Evolutionary conservation across 2,888 invertebrate genomes (phyloP).

Genomic region (Oscheius sp.): DNA sequence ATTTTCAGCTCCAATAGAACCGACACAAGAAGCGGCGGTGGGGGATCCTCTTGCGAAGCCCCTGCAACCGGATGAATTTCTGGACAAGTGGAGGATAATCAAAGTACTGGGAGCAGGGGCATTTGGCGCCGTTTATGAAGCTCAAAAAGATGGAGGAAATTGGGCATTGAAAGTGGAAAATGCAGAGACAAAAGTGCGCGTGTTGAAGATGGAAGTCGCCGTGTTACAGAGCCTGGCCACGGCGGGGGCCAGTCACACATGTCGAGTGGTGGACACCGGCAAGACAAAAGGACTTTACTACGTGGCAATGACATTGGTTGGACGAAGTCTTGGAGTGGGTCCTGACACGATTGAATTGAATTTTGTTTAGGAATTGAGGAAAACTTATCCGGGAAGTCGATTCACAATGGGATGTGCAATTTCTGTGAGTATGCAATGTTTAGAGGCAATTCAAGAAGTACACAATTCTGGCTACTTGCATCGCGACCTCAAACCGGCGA

Average conservation of each 20-base stretch:
- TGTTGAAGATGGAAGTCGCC: constrained; percentile 31
- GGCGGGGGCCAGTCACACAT: constrained; percentile 41
- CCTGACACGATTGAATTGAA: too few relatives aligned
- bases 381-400: neutral
- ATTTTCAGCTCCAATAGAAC: too few relatives aligned
- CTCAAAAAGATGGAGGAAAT: neutral
- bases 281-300: constrained; percentile 19
- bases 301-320: constrained; percentile 63
- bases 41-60: neutral
- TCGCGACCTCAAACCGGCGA: constrained; percentile 63
- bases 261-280: constrained; percentile 48
- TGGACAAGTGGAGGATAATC: neutral
- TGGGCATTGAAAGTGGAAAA: constrained; percentile 17
- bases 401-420: constrained; percentile 21
- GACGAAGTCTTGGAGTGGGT: constrained; percentile 41
- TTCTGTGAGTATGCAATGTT: constrained; percentile 40
- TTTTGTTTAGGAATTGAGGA: neutral
- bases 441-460: constrained; percentile 56
- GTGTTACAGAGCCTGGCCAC: neutral
- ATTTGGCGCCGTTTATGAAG: constrained; percentile 23
- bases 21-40: too few relatives aligned
- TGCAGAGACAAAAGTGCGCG: neutral
- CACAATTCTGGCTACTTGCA: constrained; percentile 52
- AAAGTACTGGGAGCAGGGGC: constrained; percentile 3
- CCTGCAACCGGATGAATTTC: neutral